These are phyloP conservation scores for Holcopasites calliopsidis DNA, from an alignment of 1,140 invertebrate genomes.

Conservation along the genomic window DNA sequence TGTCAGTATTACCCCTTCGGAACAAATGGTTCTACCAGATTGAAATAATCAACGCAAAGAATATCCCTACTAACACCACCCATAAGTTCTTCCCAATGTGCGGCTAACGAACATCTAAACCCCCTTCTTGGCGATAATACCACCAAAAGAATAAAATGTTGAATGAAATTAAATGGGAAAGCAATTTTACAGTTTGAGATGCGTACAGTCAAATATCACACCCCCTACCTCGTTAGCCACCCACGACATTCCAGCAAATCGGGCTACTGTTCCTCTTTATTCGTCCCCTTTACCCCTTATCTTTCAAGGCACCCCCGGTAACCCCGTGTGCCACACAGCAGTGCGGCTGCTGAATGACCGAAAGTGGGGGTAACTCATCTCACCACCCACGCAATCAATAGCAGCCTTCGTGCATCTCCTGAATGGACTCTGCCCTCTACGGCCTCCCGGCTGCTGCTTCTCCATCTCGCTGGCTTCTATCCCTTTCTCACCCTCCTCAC, in stretches of 20 bases:
- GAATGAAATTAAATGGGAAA: background rate
- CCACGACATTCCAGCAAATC: constrained; percentile 37
- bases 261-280: constrained; percentile 9
- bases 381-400: constrained; percentile 74
- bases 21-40: background rate
- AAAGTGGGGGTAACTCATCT: constrained; percentile 58
- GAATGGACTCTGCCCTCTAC: constrained; percentile 75
- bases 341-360: constrained; percentile 46
- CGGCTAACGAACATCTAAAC: background rate
- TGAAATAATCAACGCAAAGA: constrained; percentile 17
- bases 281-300: background rate
- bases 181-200: background rate
- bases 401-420: constrained; percentile 70
- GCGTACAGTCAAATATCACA: constrained; percentile 9
- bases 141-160: too few relatives aligned
- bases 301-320: constrained; percentile 33
- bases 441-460: constrained; percentile 51
- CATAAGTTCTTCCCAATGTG: background rate
- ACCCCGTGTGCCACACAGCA: constrained; percentile 35
- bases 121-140: too few relatives aligned
- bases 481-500: constrained; percentile 52
- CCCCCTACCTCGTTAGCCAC: constrained; percentile 11
- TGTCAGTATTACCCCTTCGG: background rate
- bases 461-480: constrained; percentile 49
- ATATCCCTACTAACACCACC: background rate